These are phyloP conservation scores for Eupithecia abbreviata DNA, from an alignment of 2,888 invertebrate genomes.

Conservation along the genomic window DNA sequence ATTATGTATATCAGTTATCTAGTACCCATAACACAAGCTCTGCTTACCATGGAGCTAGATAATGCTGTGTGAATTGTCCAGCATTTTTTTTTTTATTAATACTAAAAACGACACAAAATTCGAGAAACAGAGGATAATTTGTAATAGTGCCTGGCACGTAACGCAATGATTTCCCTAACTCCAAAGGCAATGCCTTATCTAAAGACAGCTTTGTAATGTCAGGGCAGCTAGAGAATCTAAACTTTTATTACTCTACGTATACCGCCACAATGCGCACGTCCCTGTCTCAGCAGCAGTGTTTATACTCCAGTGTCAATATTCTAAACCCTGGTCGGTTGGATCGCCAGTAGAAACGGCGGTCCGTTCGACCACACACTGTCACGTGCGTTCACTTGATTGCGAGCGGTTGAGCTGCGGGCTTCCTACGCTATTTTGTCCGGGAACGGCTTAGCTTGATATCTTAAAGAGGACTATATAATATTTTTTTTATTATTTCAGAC, in stretches of 20 bases:
- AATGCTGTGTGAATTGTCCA: too few relatives aligned
- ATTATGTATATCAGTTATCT: too few relatives aligned
- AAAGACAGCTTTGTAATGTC: constrained; percentile 2
- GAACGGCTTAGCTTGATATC: neutral
- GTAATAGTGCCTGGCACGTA: neutral
- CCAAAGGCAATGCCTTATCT: neutral
- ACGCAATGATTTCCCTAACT: neutral
- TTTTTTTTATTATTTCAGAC: too few relatives aligned
- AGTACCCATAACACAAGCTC: too few relatives aligned
- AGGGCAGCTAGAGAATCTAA: neutral
- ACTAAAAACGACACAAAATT: neutral
- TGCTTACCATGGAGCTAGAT: too few relatives aligned
- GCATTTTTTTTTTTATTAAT: too few relatives aligned
- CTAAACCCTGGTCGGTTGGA: constrained; percentile 55
- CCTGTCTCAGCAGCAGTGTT: constrained; percentile 16
- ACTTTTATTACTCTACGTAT: constrained; percentile 4
- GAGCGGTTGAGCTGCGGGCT: constrained; percentile 58
- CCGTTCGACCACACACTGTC: constrained; percentile 70
- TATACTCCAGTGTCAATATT: constrained; percentile 67
- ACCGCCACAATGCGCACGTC: constrained; percentile 33
- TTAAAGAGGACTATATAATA: too few relatives aligned
- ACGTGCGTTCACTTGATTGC: constrained; percentile 75
- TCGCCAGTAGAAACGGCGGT: constrained; percentile 31
- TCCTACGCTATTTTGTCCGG: constrained; percentile 46
- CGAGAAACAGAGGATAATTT: neutral